These are phyloP conservation scores for Halcyon leucocephala DNA, from an alignment of 2,797 vertebrate genomes.

Conservation along the genomic window DNA sequence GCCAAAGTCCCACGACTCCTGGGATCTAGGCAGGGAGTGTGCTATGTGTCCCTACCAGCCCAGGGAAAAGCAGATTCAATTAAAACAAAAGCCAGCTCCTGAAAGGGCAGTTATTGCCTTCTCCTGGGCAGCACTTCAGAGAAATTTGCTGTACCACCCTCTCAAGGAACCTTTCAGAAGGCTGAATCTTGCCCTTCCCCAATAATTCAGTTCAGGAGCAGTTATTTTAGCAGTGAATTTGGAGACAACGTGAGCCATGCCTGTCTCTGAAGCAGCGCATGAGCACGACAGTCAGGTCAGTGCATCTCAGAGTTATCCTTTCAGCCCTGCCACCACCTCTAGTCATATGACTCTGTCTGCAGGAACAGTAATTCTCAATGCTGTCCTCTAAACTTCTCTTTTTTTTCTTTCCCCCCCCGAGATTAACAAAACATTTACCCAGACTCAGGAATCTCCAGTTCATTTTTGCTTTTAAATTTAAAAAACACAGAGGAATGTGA, in stretches of 20 bases:
- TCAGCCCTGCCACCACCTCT: neutral
- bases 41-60: neutral
- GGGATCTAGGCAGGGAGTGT: accelerated
- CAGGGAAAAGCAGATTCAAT: neutral
- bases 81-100: neutral
- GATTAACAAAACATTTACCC: neutral
- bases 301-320: neutral
- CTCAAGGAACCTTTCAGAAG: neutral
- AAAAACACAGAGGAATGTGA: neutral
- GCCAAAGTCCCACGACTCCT: neutral
- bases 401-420: neutral
- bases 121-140: neutral
- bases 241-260: neutral
- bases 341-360: accelerated
- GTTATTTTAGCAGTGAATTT: neutral
- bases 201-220: neutral
- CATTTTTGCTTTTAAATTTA: neutral
- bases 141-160: neutral
- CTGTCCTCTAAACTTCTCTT: neutral
- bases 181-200: neutral
- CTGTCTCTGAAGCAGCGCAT: neutral
- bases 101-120: neutral
- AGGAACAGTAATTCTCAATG: neutral
- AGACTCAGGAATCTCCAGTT: neutral
- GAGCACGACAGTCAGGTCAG: neutral